Base-by-base conservation (phyloP, 2,888 invertebrate species). In the Cephus nigrinus region DNA sequence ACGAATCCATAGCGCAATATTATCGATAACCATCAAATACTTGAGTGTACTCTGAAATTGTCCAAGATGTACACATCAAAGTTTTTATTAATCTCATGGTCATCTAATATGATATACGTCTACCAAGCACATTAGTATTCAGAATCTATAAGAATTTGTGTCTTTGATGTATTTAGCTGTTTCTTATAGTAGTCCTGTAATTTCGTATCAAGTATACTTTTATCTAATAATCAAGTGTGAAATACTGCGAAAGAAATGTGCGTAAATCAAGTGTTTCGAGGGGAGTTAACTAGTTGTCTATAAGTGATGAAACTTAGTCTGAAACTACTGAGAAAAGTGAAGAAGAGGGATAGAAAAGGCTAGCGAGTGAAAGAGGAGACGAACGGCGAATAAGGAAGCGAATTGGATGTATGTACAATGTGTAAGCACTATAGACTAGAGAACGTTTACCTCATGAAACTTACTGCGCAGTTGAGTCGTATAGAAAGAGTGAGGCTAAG, bases 381-480 rank as follows among this genome's bases (percentile, higher is more conserved):
- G 30, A 69, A 15, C 31, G 4, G 30, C 71, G 71, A 30, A 69
- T 11, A 2, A 69, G 31, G 71, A 71, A 32, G 31, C 31, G 71
- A 71, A 32, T 23, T 55, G 55, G 15, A 36, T 3, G 12, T 4
- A 33, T 9, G 33, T 34, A 35, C 12, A 35, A 12, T 23, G 9
- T 55, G 9, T 32, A 31, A 31, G 31, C 31, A 32, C 5, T 32
- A 12, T 32, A 32, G 32, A 31, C 11, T 5, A 32, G 31, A 32
- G 31, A 71, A 32, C 15, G 23, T 71, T 32, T 32, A 31, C 32
- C 31, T 71, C 12, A 31, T 12, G 31, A 71, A 31, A 71, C 12
- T 31, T 71, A 71, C 31, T 71, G 71, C 71, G 71, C 71, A 71
- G 71, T 32, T 32, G 71, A 71, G 9, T 71, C 31, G 71, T 15